phyloP scores from a whole-genome alignment of 2,797 vertebrate species.

The Anableps anableps region DNA sequence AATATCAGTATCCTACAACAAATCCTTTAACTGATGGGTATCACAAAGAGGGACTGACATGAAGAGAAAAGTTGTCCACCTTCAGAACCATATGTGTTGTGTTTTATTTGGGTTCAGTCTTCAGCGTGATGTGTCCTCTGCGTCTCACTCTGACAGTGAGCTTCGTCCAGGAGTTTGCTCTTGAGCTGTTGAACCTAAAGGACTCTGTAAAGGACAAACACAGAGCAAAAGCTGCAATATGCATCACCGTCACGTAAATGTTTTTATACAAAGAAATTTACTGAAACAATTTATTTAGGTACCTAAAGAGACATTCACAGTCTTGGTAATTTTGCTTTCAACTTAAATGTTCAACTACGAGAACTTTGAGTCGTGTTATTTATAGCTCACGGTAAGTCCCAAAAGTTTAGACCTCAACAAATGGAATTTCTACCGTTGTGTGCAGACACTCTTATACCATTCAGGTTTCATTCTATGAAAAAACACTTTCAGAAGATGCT shows the following conservation, averaged over 20 bases:
- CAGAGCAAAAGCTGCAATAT: background rate
- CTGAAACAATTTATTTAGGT: background rate
- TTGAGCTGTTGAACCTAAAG: conserved; percentile 77
- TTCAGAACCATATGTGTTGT: conserved; percentile 19
- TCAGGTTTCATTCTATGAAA: background rate
- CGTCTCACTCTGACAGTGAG: conserved; percentile 75
- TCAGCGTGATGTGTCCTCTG: conserved; percentile 76
- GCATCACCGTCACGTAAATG: background rate
- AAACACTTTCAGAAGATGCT: background rate
- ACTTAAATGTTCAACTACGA: too few relatives aligned
- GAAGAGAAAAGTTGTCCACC: background rate
- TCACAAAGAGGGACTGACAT: background rate
- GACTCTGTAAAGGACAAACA: conserved; percentile 66
- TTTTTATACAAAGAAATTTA: background rate
- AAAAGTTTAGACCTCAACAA: background rate
- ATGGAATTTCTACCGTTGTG: background rate
- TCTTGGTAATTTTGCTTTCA: background rate
- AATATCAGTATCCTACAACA: background rate
- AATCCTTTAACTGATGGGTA: background rate
- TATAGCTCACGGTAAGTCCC: background rate
- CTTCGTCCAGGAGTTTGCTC: conserved; percentile 71
- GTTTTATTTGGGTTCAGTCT: conserved; percentile 67
- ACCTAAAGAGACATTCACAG: background rate
- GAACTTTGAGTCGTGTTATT: too few relatives aligned
- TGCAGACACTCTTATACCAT: background rate